Evolutionary conservation across 2,888 invertebrate species (phyloP).

Genomic region (Panopea generosa): DNA sequence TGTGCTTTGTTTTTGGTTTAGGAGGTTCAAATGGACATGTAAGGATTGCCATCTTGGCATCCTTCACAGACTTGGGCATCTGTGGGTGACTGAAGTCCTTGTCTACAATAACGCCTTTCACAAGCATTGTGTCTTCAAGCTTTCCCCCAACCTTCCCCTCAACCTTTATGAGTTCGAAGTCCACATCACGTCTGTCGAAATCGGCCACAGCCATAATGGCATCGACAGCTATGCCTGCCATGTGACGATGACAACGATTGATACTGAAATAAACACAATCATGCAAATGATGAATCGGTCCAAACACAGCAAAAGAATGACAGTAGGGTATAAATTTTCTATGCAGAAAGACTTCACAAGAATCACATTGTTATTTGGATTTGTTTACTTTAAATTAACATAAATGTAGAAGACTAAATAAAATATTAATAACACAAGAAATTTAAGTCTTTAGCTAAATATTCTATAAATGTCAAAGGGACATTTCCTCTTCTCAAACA

Average conservation of each 20-base stretch:
- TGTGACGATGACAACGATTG: conserved; percentile 97
- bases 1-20: conserved; percentile 99
- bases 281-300: no score
- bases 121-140: conserved; percentile 98
- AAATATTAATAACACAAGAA: no score
- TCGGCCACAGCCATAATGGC: conserved; percentile 99
- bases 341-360: no score
- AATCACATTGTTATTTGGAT: no score
- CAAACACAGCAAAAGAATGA: no score
- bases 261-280: conserved; percentile 87
- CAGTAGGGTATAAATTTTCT: no score
- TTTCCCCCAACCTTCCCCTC: conserved; percentile 98
- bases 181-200: conserved; percentile 96
- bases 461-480: no score
- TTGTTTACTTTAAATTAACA: no score
- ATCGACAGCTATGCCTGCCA: conserved; percentile 99
- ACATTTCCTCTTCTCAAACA: no score
- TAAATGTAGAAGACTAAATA: no score
- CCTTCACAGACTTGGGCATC: conserved; percentile 95
- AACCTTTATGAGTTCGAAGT: conserved; percentile 99
- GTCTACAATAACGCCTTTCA: conserved; percentile 98
- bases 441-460: no score
- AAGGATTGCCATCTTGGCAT: conserved; percentile 98
- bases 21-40: conserved; percentile 99
- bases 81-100: conserved; percentile 99